Conservation (phyloP, 1,140 invertebrate genomes). For the Papilio glaucus region DNA sequence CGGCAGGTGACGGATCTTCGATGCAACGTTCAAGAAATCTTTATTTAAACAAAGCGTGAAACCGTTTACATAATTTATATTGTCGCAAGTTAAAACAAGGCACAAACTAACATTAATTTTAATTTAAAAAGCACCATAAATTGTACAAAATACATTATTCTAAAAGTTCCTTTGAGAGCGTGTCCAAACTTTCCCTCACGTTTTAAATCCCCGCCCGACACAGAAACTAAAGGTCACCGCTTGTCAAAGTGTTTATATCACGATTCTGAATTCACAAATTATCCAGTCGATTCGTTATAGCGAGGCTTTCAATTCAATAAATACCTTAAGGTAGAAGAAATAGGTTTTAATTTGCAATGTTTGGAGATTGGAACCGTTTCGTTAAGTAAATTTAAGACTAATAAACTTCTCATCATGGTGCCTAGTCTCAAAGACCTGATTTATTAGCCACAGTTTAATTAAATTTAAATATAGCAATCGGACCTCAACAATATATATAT, state of each 20-base stretch:
- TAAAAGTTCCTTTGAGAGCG: not conserved
- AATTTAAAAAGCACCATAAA: not conserved
- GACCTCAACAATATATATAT: not conserved
- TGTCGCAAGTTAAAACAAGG: not conserved
- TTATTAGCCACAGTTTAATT: not conserved
- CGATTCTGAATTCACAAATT: not conserved
- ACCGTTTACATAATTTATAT: not conserved
- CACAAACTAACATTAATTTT: constrained; percentile 1
- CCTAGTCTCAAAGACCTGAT: not conserved
- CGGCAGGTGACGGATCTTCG: too few species aligned
- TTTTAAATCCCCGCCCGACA: not conserved
- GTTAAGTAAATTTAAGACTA: too few species aligned
- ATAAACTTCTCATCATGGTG: not conserved
- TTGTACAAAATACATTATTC: not conserved
- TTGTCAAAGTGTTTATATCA: not conserved
- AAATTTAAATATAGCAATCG: not conserved
- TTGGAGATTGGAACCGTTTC: too few species aligned
- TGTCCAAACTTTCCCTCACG: not conserved
- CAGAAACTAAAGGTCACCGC: constrained; percentile 4
- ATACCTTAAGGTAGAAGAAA: not conserved
- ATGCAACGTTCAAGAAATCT: too few species aligned
- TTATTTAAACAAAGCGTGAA: not conserved
- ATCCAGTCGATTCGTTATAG: not conserved
- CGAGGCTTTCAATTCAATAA: not conserved
- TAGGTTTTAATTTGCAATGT: not conserved